phyloP scores from a whole-genome alignment of 2,797 vertebrate genomes.

The Huso huso region DNA sequence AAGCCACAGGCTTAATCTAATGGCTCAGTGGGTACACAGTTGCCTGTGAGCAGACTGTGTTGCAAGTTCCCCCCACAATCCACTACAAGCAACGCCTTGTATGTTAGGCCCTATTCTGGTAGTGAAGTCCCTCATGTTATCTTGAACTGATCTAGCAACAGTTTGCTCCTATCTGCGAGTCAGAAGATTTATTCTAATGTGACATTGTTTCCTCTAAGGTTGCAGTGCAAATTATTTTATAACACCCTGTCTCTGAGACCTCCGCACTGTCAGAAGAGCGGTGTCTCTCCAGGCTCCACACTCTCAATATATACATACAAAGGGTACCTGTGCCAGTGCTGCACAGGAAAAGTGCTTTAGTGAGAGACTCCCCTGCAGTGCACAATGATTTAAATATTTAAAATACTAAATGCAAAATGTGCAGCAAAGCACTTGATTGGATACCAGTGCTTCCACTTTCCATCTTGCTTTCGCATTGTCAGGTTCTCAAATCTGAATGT shows the following conservation, averaged over 20 bases:
- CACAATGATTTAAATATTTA: slow-evolving; percentile 29
- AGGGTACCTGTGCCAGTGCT: background rate
- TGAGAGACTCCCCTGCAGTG: slow-evolving; percentile 11
- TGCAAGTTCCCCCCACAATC: too few species aligned
- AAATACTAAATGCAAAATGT: slow-evolving; percentile 8
- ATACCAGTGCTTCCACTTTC: background rate
- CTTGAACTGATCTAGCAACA: background rate
- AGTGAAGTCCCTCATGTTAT: too few species aligned
- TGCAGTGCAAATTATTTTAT: slow-evolving; percentile 12
- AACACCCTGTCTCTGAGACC: background rate
- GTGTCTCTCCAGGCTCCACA: background rate
- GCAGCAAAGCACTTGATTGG: slow-evolving; percentile 15
- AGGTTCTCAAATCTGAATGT: slow-evolving; percentile 5
- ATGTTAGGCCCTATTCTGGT: too few species aligned
- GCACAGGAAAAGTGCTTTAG: background rate
- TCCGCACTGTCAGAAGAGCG: background rate
- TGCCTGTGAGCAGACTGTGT: too few species aligned
- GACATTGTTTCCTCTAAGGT: slow-evolving; percentile 7
- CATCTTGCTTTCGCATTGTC: slow-evolving; percentile 7
- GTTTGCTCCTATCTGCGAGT: background rate
- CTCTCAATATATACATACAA: too few species aligned
- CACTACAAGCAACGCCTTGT: too few species aligned
- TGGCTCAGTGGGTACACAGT: background rate
- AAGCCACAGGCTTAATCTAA: background rate
- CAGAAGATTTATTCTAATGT: background rate